A percentile compares a stretch with the other conserved stretches of the same genome.
Evolutionary conservation across 2,888 invertebrate genomes (phyloP).

Genomic region (Toxonevra muliebris): DNA sequence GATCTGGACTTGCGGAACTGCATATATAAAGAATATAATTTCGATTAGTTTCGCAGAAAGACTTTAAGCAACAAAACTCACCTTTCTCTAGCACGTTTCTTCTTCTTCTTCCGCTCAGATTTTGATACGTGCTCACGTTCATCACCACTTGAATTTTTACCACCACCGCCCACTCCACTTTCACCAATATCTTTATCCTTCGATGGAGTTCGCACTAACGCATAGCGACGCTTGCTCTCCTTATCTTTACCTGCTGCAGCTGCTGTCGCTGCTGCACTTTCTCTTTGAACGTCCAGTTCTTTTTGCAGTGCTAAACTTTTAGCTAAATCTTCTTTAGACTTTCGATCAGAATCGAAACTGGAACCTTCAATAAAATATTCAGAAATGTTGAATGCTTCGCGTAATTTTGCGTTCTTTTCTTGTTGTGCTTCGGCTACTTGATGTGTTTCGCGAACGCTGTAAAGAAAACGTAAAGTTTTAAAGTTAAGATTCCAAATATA

Average conservation of each 20-base stretch:
- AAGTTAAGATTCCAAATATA: too few species aligned
- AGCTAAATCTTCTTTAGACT: constrained; percentile 67
- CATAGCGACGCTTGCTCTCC: constrained; percentile 70
- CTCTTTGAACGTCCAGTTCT: constrained; percentile 66
- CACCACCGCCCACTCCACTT: constrained; percentile 64
- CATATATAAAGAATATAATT: constrained; percentile 19
- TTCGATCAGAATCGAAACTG: constrained; percentile 85
- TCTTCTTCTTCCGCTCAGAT: constrained; percentile 74
- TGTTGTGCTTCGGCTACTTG: constrained; percentile 96
- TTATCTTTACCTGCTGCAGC: constrained; percentile 47
- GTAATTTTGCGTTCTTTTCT: constrained; percentile 91
- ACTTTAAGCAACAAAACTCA: constrained; percentile 32
- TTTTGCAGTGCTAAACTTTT: constrained; percentile 65
- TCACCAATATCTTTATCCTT: constrained; percentile 65
- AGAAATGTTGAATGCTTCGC: constrained; percentile 94
- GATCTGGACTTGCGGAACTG: constrained; percentile 77
- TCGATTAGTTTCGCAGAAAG: neutral
- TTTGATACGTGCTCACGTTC: constrained; percentile 59
- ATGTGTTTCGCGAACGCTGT: constrained; percentile 93
- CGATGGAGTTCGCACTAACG: constrained; percentile 81
- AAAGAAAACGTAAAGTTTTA: constrained; percentile 29
- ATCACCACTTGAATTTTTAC: constrained; percentile 40
- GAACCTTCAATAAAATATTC: constrained; percentile 94
- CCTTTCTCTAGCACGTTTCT: constrained; percentile 72
- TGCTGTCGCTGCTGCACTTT: constrained; percentile 55